Percentiles rank a stretch among this genome's conserved stretches.
Evolutionary conservation across 2,797 vertebrate species (phyloP).

Genomic region (Melanotaenia pygmaea): DNA sequence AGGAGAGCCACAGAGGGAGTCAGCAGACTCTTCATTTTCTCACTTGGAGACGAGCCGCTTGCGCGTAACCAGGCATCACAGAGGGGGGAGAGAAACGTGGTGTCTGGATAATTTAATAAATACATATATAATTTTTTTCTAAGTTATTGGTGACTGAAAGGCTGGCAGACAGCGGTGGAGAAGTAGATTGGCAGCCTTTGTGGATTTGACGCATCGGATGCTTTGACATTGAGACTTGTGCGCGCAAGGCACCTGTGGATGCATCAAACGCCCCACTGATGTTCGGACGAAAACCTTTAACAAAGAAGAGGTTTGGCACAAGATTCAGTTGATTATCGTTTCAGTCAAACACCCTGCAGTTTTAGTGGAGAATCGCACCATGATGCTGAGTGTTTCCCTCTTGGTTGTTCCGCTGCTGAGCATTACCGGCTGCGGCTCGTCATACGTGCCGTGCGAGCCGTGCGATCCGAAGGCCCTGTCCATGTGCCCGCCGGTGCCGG

Average conservation of each 20-base stretch:
- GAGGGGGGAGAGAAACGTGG: conserved; percentile 5
- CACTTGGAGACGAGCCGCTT: conserved; percentile 46
- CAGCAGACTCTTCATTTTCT: conserved; percentile 15
- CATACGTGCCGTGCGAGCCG: conserved; percentile 92
- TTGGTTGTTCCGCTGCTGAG: conserved; percentile 82
- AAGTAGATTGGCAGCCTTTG: conserved; percentile 3
- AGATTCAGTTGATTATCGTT: conserved; percentile 37
- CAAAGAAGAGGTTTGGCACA: conserved; percentile 26
- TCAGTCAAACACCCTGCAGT: not conserved
- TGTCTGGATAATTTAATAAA: conserved; percentile 27
- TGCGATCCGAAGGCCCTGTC: conserved; percentile 91
- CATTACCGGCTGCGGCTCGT: conserved; percentile 75
- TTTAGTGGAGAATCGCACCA: conserved; percentile 41
- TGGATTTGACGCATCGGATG: conserved; percentile 35
- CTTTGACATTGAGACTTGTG: conserved; percentile 31
- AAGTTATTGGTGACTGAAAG: not conserved
- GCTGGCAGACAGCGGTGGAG: not conserved
- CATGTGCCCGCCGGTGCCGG: conserved; percentile 89
- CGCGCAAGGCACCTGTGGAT: conserved; percentile 76
- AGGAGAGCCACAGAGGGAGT: conserved; percentile 61
- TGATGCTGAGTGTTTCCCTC: conserved; percentile 79
- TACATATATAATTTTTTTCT: not conserved
- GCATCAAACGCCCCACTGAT: conserved; percentile 39
- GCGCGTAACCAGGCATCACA: conserved; percentile 64
- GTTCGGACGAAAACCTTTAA: conserved; percentile 42